Conservation (phyloP, 2,888 invertebrate species). For the Malthinus flaveolus region DNA sequence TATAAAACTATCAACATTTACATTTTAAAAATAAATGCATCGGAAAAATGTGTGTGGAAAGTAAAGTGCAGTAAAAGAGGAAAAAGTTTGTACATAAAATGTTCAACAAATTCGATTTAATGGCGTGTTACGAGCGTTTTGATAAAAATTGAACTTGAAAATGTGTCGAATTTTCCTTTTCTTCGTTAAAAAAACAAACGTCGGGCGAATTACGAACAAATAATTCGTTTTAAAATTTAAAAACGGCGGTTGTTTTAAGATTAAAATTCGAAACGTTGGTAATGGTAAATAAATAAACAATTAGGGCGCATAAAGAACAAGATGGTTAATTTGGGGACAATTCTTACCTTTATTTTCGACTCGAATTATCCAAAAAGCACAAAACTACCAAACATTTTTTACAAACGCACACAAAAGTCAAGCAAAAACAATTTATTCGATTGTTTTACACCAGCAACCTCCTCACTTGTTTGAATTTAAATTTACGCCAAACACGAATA, state of each 20-base stretch:
- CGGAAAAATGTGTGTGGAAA: neutral
- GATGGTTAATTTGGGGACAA: neutral
- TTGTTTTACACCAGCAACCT: slow-evolving; percentile 3
- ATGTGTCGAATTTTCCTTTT: too few relatives aligned
- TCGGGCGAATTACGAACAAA: too few relatives aligned
- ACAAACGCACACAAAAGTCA: slow-evolving; percentile 3
- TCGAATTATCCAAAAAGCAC: neutral
- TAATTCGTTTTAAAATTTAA: too few relatives aligned
- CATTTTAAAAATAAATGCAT: neutral
- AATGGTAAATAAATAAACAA: neutral
- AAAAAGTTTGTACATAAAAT: neutral
- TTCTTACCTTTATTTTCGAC: neutral
- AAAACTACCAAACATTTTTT: slow-evolving; percentile 1
- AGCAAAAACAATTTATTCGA: neutral
- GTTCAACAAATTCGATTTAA: slow-evolving; percentile 2
- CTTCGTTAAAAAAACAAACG: too few relatives aligned
- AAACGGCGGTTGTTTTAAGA: neutral
- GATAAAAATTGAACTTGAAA: neutral
- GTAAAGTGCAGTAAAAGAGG: neutral
- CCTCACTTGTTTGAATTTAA: slow-evolving; percentile 4
- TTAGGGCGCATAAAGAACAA: neutral
- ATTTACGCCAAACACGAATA: neutral
- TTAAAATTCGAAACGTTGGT: neutral
- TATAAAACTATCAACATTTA: neutral
- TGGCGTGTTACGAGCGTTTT: slow-evolving; percentile 1